Base-by-base conservation (phyloP, 2,888 invertebrate species). In the Physocephala rufipes region DNA sequence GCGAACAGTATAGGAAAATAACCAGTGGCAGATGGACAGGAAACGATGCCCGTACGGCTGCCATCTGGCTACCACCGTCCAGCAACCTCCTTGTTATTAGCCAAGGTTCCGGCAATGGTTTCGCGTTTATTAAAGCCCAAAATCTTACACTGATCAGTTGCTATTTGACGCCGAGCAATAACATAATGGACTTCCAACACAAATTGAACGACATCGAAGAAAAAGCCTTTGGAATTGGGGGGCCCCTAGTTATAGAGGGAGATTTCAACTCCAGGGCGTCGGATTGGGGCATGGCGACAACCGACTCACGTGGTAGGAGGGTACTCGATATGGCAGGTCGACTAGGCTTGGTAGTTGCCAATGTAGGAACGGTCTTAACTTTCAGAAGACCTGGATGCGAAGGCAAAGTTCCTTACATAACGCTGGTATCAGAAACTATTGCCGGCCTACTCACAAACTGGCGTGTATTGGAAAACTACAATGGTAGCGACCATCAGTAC, bases 331-430 rank as follows among this genome's bases (percentile, higher is more conserved):
- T n/a, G n/a, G n/a, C n/a, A n/a, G n/a, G n/a, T n/a, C n/a, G n/a
- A n/a, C n/a, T n/a, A n/a, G n/a, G n/a, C n/a, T n/a, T n/a, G n/a
- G n/a, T n/a, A n/a, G n/a, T n/a, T n/a, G n/a, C n/a, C n/a, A n/a
- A n/a, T n/a, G n/a, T n/a, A n/a, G n/a, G n/a, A n/a, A n/a, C n/a
- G n/a, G n/a, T 61, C 43, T 13, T 70, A 12, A 73, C 72, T 2
- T 72, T 74, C 47, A 65, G 67, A 61, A 65, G 75, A 19, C 61
- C 70, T 1, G 72, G 72, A 0, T 65, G 70, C 45, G 51, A 47
- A 49, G 71, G 71, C 13, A 74, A 71, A 1, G 70, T 71, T 43
- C 73, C 68, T 2, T 68, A 74, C 28, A 67, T 75, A 19, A 72
- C 71, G 21, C 49, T 71, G n/a, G 68, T 64, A 3, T 55, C 63